Base-by-base conservation (phyloP, 2,888 invertebrate species). In the Drosophila mimetica region DNA sequence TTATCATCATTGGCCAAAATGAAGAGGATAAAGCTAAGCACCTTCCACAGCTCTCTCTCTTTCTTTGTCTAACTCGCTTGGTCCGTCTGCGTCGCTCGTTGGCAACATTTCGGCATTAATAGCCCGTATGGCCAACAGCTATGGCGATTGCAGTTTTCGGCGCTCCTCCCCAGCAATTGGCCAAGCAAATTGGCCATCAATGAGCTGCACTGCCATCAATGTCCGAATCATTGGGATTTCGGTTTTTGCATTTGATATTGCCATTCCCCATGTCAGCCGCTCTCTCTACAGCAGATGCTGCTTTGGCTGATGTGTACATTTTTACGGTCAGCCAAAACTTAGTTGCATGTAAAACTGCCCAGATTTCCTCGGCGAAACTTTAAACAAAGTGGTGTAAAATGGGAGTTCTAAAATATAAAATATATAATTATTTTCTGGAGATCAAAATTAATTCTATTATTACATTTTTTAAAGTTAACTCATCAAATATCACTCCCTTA, bases 121-220 rank as follows among this genome's bases (percentile, higher is more conserved):
- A 25, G 50, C 52, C 34, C 39, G 7, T 59, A 67, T 61, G 57
- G 61, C 60, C 52, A 71, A 28, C 51, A 80, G 46, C 47, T 30
- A 63, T 76, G 64, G 54, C 60, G 61, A 77, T 61, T 60, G 54
- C 70, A 54, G 50, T 47, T 67, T 37, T 46, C 28, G 58, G 39
- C 13, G 55, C 69, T 65, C 79, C 63, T 48, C 82, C 86, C 76
- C 36, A 58, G 46, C 88, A 82, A 87, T 87, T 82, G 82, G 58
- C 61, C 64, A 39, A 53, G 76, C 66, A 84, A 84, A 84, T 86
- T 84, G 87, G 69, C 75, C 72, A 77, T 84, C 81, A 77, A 66
- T 84, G 81, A 80, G 76, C 69, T 78, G 61, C 70, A 63, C 32
- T 52, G 52, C 28, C 58, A 70, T 48, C 70, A 51, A 34, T 47